A percentile compares a stretch with the other conserved stretches of the same genome.
Conservation (phyloP, 2,797 vertebrate species). For the Artibeus jamaicensis region DNA sequence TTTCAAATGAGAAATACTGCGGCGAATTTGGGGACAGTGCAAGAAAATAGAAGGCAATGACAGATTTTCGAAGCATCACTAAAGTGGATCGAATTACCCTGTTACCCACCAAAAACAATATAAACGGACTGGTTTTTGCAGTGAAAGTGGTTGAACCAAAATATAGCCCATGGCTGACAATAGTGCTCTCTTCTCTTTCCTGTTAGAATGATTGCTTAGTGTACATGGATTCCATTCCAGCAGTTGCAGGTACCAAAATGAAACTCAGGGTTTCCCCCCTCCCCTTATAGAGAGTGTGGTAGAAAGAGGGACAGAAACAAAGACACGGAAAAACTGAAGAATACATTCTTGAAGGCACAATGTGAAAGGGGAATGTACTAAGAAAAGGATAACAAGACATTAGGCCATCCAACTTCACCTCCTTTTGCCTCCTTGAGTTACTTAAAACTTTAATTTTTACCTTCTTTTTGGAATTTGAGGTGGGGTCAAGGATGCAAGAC, state of each 20-base stretch:
- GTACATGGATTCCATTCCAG: not conserved
- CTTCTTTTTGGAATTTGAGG: not conserved
- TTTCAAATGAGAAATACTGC: not conserved
- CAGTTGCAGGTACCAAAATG: slow-evolving; percentile 15
- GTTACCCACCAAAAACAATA: not conserved
- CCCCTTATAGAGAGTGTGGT: not conserved
- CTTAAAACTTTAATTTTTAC: not conserved
- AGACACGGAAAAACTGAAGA: not conserved
- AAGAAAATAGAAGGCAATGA: not conserved
- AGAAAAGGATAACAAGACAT: not conserved
- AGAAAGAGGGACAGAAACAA: not conserved
- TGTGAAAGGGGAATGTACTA: not conserved
- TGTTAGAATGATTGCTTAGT: slow-evolving; percentile 5
- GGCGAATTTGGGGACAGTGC: not conserved
- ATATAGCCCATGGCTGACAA: not conserved
- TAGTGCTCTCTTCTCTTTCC: not conserved
- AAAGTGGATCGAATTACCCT: slow-evolving; percentile 38
- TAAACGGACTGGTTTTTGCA: slow-evolving; percentile 12
- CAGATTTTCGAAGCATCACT: slow-evolving; percentile 12
- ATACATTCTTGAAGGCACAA: not conserved
- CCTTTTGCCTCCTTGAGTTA: not conserved
- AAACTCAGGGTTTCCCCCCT: not conserved
- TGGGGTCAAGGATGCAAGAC: not conserved
- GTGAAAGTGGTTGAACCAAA: slow-evolving; percentile 15
- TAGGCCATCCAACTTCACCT: not conserved